phyloP scores from a whole-genome alignment of 2,113 vertebrate species.

The Atrichornis clamosus region DNA sequence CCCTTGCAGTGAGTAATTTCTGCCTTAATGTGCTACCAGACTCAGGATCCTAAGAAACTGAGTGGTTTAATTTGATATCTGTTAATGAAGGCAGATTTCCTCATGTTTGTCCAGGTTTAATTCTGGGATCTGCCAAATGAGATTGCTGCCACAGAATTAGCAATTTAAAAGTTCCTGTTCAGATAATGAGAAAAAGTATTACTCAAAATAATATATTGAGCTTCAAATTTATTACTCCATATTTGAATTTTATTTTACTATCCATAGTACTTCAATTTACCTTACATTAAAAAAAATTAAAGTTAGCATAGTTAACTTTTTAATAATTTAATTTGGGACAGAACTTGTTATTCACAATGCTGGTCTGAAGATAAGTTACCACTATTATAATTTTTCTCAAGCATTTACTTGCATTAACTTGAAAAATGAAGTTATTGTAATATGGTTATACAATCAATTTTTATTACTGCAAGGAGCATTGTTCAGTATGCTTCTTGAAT shows the following conservation, averaged over 20 bases:
- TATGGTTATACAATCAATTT: neutral
- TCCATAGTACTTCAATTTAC: neutral
- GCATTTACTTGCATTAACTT: neutral
- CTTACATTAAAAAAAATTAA: neutral
- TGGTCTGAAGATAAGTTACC: neutral
- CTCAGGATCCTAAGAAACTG: neutral
- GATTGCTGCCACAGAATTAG: neutral
- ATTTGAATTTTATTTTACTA: neutral
- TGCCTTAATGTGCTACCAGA: neutral
- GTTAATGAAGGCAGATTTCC: conserved; percentile 18
- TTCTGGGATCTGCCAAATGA: neutral
- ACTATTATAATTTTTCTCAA: neutral
- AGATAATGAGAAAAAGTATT: neutral
- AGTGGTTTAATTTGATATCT: conserved; percentile 9
- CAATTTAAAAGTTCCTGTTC: neutral
- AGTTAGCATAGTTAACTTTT: neutral
- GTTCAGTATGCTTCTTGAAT: neutral
- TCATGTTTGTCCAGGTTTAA: neutral
- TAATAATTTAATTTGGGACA: neutral
- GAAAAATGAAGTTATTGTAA: neutral
- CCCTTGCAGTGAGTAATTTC: neutral
- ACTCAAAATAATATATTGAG: neutral
- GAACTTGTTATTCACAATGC: neutral
- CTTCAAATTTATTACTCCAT: neutral
- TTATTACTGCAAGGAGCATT: neutral